Conservation (phyloP, 1,140 invertebrate species). For the silkworm (Bombyx mori) region ASM3026992v2 NC_085123.1:10230501-10231000, state of each 20-base stretch:
- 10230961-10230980: too few species aligned
- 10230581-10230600: background rate
- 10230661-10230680: too few species aligned
- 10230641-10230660: too few species aligned
- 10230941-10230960: background rate
- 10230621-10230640: too few species aligned
- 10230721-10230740: too few species aligned
- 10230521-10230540: background rate
- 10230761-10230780: too few species aligned
- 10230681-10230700: too few species aligned
- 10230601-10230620: too few species aligned
- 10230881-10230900: conserved; percentile 29
- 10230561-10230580: background rate
- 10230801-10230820: conserved; percentile 26
- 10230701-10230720: too few species aligned
- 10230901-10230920: too few species aligned
- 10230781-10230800: conserved; percentile 23
- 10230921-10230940: background rate
- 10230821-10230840: conserved; percentile 43
- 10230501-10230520: background rate
- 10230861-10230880: conserved; percentile 41
- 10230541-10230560: background rate
- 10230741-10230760: too few species aligned
- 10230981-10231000: too few species aligned
- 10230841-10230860: conserved; percentile 36